Percentiles rank a stretch among this genome's conserved stretches.
Conservation (phyloP, 2,797 vertebrate genomes). For the Sebastolobus altivelis region DNA sequence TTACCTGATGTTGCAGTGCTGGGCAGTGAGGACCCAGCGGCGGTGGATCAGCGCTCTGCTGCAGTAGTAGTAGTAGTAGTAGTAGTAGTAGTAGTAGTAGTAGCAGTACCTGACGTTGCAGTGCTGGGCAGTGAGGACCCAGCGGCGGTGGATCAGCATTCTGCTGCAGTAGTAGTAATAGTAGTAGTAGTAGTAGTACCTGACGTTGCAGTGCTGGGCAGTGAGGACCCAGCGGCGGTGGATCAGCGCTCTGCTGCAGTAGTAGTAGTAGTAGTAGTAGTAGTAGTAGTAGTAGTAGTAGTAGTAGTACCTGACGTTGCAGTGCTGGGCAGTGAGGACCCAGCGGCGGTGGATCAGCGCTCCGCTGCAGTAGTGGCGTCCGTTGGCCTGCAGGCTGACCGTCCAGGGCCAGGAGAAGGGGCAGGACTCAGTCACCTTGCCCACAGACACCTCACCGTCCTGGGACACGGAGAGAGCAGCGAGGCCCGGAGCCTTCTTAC, state of each 20-base stretch:
- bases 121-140: slow-evolving; percentile 74
- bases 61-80: not conserved
- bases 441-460: slow-evolving; percentile 17
- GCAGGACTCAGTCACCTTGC: slow-evolving; percentile 68
- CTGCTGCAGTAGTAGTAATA: slow-evolving; percentile 83
- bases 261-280: slow-evolving; percentile 48
- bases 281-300: too few relatives aligned
- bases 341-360: slow-evolving; percentile 72
- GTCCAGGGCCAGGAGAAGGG: slow-evolving; percentile 83
- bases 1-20: too few relatives aligned
- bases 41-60: too few relatives aligned
- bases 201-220: too few relatives aligned
- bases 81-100: too few relatives aligned
- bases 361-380: slow-evolving; percentile 81
- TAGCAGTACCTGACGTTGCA: slow-evolving; percentile 66
- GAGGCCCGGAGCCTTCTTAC: slow-evolving; percentile 12
- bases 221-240: not conserved
- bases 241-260: too few relatives aligned
- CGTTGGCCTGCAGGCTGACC: slow-evolving; percentile 79
- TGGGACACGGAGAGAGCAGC: slow-evolving; percentile 10
- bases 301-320: slow-evolving; percentile 60
- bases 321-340: slow-evolving; percentile 76
- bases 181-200: not conserved
- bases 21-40: too few relatives aligned
- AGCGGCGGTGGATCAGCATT: slow-evolving; percentile 33